These are phyloP conservation scores for Salvator merianae DNA, from an alignment of 2,113 vertebrate species.

Conservation along the genomic window DNA sequence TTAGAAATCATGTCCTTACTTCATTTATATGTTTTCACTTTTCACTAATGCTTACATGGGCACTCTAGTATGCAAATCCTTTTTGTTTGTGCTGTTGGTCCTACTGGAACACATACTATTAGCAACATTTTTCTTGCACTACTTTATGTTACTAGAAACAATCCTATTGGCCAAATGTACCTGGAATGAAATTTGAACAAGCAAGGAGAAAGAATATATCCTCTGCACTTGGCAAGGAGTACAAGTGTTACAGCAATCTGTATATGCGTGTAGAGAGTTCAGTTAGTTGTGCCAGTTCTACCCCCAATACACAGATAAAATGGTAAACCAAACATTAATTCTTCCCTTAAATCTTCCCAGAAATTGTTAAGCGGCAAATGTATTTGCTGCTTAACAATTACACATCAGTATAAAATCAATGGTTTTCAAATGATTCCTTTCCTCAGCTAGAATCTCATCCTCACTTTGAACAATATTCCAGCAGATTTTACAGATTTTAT, in stretches of 20 bases:
- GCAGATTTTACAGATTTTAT: neutral
- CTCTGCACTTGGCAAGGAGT: neutral
- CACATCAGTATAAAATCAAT: neutral
- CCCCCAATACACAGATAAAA: neutral
- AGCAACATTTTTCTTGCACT: neutral
- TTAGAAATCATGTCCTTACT: too few species aligned
- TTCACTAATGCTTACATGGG: neutral
- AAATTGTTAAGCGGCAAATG: slow-evolving; percentile 4
- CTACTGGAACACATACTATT: neutral
- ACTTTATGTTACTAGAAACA: neutral
- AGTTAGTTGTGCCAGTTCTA: neutral
- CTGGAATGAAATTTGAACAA: slow-evolving; percentile 1
- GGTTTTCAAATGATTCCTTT: slow-evolving; percentile 5
- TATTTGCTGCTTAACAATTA: neutral
- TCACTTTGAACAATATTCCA: neutral
- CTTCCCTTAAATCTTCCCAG: neutral
- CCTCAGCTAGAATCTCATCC: neutral
- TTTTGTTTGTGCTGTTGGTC: neutral
- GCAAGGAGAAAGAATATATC: neutral
- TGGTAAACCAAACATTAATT: slow-evolving; percentile 29
- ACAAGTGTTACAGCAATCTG: slow-evolving; percentile 15
- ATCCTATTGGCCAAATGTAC: neutral
- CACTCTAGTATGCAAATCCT: neutral
- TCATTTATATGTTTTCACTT: too few species aligned
- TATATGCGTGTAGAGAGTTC: rapidly evolving